Percentiles rank a stretch among this genome's conserved stretches.
Evolutionary conservation across 2,888 invertebrate genomes (phyloP).

Genomic region (Cryptocephalus primarius): DNA sequence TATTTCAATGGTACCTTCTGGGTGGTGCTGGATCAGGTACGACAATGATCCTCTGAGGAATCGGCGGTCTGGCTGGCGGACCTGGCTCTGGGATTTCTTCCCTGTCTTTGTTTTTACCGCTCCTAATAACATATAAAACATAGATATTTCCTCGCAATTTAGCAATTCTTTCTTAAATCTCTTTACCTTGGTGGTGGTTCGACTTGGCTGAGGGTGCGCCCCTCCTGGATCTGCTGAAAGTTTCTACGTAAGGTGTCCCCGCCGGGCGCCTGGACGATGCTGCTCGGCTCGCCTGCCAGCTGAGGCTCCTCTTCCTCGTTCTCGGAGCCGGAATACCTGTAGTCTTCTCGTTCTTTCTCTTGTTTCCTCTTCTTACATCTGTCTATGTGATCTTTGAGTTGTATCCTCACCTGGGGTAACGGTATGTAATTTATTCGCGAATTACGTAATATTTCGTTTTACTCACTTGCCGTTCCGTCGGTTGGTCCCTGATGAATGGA

Average conservation of each 20-base stretch:
- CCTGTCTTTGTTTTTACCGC: constrained; percentile 39
- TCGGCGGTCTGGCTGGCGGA: constrained; percentile 77
- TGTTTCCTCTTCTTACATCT: constrained; percentile 91
- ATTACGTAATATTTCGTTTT: neutral
- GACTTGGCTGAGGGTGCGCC: constrained; percentile 48
- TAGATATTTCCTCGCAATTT: neutral
- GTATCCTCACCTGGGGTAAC: constrained; percentile 77
- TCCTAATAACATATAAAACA: constrained; percentile 16
- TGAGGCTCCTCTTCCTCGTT: constrained; percentile 93
- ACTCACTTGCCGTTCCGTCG: constrained; percentile 94
- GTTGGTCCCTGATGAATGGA: constrained; percentile 96
- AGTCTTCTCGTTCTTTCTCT: constrained; percentile 71
- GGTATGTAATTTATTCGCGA: too few species aligned
- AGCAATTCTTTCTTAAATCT: neutral
- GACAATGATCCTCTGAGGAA: constrained; percentile 84
- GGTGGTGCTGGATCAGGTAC: constrained; percentile 71
- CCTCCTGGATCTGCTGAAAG: constrained; percentile 95
- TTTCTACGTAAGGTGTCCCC: constrained; percentile 94
- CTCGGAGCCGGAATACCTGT: constrained; percentile 88
- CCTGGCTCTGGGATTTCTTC: constrained; percentile 71
- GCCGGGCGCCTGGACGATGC: constrained; percentile 80
- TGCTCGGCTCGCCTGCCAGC: constrained; percentile 87
- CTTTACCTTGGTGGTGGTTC: constrained; percentile 44
- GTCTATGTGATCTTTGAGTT: constrained; percentile 99
- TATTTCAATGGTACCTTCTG: constrained; percentile 39